These are phyloP conservation scores for Candoia aspera DNA, from an alignment of 2,113 vertebrate genomes.

Conservation along the genomic window DNA sequence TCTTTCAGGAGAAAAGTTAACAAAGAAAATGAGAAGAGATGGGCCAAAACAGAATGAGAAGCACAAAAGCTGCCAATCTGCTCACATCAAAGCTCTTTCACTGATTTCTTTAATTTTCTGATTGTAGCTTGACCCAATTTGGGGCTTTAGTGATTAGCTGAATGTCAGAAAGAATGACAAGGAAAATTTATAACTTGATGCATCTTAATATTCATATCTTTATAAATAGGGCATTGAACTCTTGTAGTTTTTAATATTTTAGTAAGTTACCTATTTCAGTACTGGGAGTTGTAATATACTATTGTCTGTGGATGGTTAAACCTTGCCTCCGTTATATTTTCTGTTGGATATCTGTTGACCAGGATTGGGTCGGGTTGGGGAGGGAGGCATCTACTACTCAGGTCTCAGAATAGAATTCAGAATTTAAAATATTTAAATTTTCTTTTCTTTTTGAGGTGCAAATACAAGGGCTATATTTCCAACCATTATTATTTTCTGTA, in stretches of 20 bases:
- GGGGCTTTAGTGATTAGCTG: background rate
- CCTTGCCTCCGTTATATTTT: background rate
- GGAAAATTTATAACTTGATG: background rate
- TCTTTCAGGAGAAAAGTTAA: background rate
- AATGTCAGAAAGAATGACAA: background rate
- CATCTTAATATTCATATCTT: background rate
- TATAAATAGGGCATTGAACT: background rate
- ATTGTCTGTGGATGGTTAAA: background rate
- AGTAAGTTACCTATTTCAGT: background rate
- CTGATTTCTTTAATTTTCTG: background rate
- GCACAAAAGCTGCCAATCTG: background rate
- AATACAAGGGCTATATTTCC: background rate
- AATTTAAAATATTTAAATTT: background rate
- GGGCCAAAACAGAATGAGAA: background rate
- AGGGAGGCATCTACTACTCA: background rate
- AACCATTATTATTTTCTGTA: background rate
- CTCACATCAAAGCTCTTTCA: background rate
- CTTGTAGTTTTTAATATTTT: background rate
- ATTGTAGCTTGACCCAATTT: background rate
- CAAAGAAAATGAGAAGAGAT: background rate
- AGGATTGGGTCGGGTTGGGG: background rate
- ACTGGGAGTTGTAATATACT: background rate
- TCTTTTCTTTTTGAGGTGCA: background rate
- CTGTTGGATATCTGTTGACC: background rate
- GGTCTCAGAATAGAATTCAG: background rate